These are phyloP conservation scores for Acanthopagrus latus DNA, from an alignment of 2,797 vertebrate genomes.

Conservation along the genomic window DNA sequence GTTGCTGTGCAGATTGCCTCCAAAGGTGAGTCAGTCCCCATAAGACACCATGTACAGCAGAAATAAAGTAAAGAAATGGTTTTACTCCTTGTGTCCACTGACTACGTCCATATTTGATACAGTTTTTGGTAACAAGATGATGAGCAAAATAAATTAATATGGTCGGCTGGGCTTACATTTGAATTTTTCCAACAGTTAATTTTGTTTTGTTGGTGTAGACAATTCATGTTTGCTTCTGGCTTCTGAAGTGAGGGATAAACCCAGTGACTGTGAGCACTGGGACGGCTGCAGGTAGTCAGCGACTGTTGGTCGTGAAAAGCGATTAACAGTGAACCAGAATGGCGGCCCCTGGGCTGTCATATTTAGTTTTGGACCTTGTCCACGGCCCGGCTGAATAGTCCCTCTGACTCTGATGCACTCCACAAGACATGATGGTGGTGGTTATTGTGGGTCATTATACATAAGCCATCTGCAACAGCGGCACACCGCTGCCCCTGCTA, in stretches of 20 bases:
- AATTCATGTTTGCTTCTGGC: background rate
- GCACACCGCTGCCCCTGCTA: conserved; percentile 19
- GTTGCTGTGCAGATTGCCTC: too few relatives aligned
- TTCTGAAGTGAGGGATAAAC: conserved; percentile 7
- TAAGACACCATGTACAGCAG: too few relatives aligned
- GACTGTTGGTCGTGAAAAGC: too few relatives aligned
- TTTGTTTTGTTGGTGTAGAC: background rate
- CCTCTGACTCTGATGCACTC: conserved; percentile 14
- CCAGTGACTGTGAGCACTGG: background rate
- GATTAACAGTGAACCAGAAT: too few relatives aligned
- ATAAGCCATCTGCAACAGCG: conserved; percentile 44
- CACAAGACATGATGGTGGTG: conserved; percentile 16
- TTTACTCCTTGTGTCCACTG: too few relatives aligned
- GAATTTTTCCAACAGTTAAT: background rate
- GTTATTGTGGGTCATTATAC: conserved; percentile 49
- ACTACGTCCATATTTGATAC: too few relatives aligned
- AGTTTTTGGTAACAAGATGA: too few relatives aligned
- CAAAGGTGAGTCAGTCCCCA: too few relatives aligned
- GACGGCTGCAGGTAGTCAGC: conserved; percentile 9
- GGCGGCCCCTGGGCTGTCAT: background rate
- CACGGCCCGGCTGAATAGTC: conserved; percentile 26
- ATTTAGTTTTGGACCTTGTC: conserved; percentile 37
- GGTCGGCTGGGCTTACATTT: background rate
- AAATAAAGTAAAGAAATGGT: too few relatives aligned
- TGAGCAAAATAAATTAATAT: background rate